Base-by-base conservation (phyloP, 2,113 vertebrate genomes). In the Poecilia latipinna region DNA sequence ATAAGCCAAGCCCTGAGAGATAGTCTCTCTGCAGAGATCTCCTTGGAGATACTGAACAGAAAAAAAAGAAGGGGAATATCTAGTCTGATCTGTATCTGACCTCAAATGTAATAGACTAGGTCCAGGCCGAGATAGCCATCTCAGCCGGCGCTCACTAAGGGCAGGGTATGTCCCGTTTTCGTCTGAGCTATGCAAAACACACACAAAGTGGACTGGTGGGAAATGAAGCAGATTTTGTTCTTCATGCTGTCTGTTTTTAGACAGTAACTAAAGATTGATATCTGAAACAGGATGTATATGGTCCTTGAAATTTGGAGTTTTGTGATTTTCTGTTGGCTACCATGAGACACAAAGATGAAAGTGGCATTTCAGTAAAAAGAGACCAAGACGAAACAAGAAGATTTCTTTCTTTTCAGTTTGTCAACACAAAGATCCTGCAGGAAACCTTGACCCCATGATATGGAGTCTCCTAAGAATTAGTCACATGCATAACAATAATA, bases 41-140 rank as follows among this genome's bases (percentile, higher is more conserved):
- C 80, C 75, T 79, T 80, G 89, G 72, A 71, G 88, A 91, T 91
- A 92, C 31, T 65, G 72, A 29, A 24, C 68, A 75, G 65, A 84
- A 90, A 92, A 88, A 83, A 39, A 79, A 85, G 84, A 79, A 85
- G 85, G 82, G 72, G 76, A 87, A 72, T 88, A 83, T 82, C 73
- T 74, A 69, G 68, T 74, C 72, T 48, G 89, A 92, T 92, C 78
- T 66, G 78, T 90, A 89, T 89, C 92, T 90, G 78, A 78, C 85
- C 82, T 82, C 63, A 0, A 79, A 84, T 88, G 88, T 89, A 92
- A 89, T 89, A 77, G 92, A 92, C 89, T 82, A 86, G 85, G 87
- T 92, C 73, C 75, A 70, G 82, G 79, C 77, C 65, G 68, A 78
- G 89, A 91, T 91, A 86, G 63, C 77, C 79, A 83, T 90, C 86